Evolutionary conservation across 2,888 invertebrate species (phyloP).

Genomic region (Rhingia campestris): DNA sequence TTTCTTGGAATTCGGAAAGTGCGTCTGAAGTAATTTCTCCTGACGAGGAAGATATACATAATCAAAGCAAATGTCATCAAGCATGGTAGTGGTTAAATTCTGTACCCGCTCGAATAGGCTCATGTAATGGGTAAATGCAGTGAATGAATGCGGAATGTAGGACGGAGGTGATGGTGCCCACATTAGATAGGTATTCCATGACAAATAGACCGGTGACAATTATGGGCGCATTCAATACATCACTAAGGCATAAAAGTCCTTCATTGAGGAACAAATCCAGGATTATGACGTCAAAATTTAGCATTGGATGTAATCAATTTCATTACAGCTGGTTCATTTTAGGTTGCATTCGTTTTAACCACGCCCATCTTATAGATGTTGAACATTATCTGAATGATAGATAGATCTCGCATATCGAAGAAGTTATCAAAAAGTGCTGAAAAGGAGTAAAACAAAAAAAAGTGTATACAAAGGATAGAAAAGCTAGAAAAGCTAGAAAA

Average conservation of each 20-base stretch:
- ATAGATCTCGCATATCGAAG: slow-evolving; percentile 9
- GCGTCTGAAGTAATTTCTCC: slow-evolving; percentile 76
- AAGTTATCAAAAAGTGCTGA: slow-evolving; percentile 12
- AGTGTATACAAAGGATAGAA: no score
- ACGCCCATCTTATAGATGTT: slow-evolving; percentile 76
- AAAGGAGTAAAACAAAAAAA: background rate
- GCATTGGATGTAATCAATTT: slow-evolving; percentile 78
- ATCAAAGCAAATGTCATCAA: slow-evolving; percentile 76
- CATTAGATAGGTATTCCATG: slow-evolving; percentile 80
- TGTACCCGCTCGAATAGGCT: slow-evolving; percentile 79
- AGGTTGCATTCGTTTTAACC: slow-evolving; percentile 75
- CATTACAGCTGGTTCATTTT: slow-evolving; percentile 76
- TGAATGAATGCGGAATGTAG: slow-evolving; percentile 79
- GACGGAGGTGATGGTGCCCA: slow-evolving; percentile 81
- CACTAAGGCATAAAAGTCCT: slow-evolving; percentile 80
- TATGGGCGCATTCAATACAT: slow-evolving; percentile 80
- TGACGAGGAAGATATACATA: slow-evolving; percentile 79
- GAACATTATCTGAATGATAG: background rate
- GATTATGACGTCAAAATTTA: slow-evolving; percentile 81
- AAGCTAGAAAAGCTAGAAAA: no score
- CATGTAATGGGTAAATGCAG: slow-evolving; percentile 80
- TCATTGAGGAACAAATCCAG: slow-evolving; percentile 81
- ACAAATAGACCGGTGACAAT: slow-evolving; percentile 78
- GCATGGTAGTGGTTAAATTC: slow-evolving; percentile 78
- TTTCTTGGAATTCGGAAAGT: slow-evolving; percentile 78